Evolutionary conservation across 1,140 invertebrate genomes (phyloP).

Genomic region (Gerris buenoi): DNA sequence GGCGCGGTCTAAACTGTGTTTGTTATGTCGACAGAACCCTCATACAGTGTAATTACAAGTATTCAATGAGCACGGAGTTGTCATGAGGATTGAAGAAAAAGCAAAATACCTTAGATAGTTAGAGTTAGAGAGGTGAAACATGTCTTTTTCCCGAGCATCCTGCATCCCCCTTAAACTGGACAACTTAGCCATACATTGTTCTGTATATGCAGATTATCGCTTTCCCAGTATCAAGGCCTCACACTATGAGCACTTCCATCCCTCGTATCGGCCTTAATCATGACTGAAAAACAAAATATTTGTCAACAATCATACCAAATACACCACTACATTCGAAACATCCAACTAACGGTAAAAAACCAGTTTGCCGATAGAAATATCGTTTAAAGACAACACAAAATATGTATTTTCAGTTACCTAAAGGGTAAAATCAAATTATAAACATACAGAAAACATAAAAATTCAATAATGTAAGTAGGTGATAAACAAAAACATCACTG

Average conservation of each 20-base stretch:
- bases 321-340: neutral
- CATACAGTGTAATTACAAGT: too few relatives aligned
- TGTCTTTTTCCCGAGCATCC: conserved; percentile 5
- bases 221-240: neutral
- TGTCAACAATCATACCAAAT: neutral
- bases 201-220: neutral
- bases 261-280: neutral
- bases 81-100: too few relatives aligned
- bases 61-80: too few relatives aligned
- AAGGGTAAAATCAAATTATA: too few relatives aligned
- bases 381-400: too few relatives aligned
- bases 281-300: neutral
- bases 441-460: too few relatives aligned
- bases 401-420: too few relatives aligned
- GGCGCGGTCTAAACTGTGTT: too few relatives aligned
- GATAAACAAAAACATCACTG: neutral
- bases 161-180: conserved; percentile 1
- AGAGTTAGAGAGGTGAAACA: conserved; percentile 3
- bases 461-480: neutral
- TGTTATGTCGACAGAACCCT: too few relatives aligned
- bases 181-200: conserved; percentile 4
- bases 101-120: conserved; percentile 6
- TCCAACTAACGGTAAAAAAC: neutral
- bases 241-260: neutral
- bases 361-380: too few relatives aligned